Evolutionary conservation across 2,888 invertebrate genomes (phyloP), one percentile per base, ranked within the genome.

Genomic region (Sinodicranocentrus sp.): DNA sequence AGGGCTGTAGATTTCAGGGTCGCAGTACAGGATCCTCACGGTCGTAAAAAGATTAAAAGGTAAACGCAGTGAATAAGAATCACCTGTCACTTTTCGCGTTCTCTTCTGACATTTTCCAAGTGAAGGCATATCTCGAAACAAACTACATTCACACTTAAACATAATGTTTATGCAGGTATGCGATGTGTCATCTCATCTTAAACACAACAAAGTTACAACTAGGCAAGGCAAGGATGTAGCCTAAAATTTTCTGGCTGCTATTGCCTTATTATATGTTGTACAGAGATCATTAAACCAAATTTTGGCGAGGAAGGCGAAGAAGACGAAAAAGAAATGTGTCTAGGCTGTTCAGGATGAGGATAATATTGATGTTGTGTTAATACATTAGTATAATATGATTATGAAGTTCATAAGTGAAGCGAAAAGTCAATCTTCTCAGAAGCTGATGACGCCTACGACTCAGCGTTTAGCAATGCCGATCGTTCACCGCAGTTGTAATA

Each of bases 11-110:
- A 71, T 52, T 73, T 73, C 61, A 73, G 73, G 73, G 73, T 73
- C 73, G 61, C 57, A 26, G 28, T 54, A 19, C 28, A 43, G 33
- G 39, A 72, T 61, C 59, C 43, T 72, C 75, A 63, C 63, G 63
- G 63, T 63, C 61, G 23, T 73, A 63, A 75, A 71, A 75, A 63
- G 28, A 48, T 71, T 54, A 68, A 25, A 54, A 57, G 65, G 43
- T 48, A 48, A 68, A 70, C 48, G 5, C n/a, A 10, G 10, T 43
- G 43, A 67, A 33, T 63, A 17, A 17, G 33, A 13, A 33, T 71
- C 39, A 63, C 71, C 71, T 59, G 71, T 71, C 73, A 73, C 61
- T 73, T 73, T 73, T 73, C 70, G 61, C 73, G 57, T 44, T 67
- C 63, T 33, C 63, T n/a, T n/a, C 17, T 63, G 39, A 33, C 63